Evolutionary conservation across 1,140 invertebrate genomes (phyloP), one percentile per base, ranked within the genome.

Genomic region (Varroa destructor): DNA sequence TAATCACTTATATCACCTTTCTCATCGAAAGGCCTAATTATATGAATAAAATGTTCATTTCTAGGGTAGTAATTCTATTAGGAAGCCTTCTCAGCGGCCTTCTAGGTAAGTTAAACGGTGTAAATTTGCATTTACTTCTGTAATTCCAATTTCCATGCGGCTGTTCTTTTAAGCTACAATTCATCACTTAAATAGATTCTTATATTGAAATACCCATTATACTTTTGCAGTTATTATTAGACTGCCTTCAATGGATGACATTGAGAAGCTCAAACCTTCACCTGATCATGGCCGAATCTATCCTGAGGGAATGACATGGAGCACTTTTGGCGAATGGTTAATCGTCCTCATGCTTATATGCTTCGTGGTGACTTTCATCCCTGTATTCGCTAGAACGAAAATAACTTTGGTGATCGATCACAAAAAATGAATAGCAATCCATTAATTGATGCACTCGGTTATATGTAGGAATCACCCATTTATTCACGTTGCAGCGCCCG

Each of bases 281-380:
- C 61, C 61, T 1, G 37, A 67, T 37, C 61, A 67, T 8, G 61
- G 61, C 14, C 14, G 61, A 67, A 12, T 12, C 40, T 67, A 67
- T 8, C 61, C 61, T 37, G 40, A 12, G 10, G 61, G 61, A 1
- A 67, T 37, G 40, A 37, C 61, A 1, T 40, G 40, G 14, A 67
- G 61, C 61, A 37, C 61, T 46, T 67, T 67, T 37, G 61, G 61
- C 12, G 61, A 67, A 67, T 67, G 61, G 61, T 14, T 67, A 10
- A 67, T 67, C 61, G 61, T 67, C 61, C 10, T 67, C 40, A 67
- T 67, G 10, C 40, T 67, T 8, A 67, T 67, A 37, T n/a, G 40
- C 36, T 67, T 67, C 61, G 61, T 67, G 40, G 37, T 37, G 10
- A 67, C 61, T 2, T 67, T 67, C 61, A 67, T 67, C 10, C 61